Evolutionary conservation across 2,797 vertebrate species (phyloP).

Genomic region (Enteromius anoplus): DNA sequence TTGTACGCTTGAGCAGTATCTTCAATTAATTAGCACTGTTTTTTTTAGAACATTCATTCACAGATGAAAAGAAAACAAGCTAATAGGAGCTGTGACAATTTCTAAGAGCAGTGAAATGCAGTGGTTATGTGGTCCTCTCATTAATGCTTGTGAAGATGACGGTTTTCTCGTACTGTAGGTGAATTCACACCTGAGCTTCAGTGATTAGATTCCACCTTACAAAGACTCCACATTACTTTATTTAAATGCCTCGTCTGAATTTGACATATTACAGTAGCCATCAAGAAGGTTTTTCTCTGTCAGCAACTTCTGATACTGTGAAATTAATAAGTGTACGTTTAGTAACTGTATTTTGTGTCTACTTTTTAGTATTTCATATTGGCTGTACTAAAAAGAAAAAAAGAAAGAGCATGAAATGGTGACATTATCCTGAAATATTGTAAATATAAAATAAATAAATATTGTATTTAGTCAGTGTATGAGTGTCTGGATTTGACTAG

Average conservation of each 20-base stretch:
- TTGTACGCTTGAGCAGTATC: neutral
- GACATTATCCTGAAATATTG: neutral
- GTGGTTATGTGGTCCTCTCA: neutral
- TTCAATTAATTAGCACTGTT: neutral
- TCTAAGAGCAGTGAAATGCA: neutral
- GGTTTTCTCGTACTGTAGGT: neutral
- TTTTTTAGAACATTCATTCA: neutral
- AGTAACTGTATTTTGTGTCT: neutral
- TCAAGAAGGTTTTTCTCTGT: neutral
- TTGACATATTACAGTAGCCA: conserved; percentile 1
- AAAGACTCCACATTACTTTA: conserved; percentile 6
- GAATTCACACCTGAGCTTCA: conserved; percentile 7
- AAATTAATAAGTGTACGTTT: neutral
- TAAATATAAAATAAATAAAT: no score
- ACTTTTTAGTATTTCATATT: neutral
- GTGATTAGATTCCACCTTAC: neutral
- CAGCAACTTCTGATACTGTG: neutral
- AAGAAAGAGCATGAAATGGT: neutral
- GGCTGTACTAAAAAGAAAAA: neutral
- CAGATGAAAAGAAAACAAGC: neutral
- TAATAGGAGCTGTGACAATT: neutral
- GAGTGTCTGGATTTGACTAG: neutral
- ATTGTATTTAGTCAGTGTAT: no score
- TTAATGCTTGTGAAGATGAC: neutral
- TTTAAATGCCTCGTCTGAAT: conserved; percentile 8